These are phyloP conservation scores for Drosophila persimilis DNA, from an alignment of 1,140 invertebrate species.

Conservation along the genomic window DNA sequence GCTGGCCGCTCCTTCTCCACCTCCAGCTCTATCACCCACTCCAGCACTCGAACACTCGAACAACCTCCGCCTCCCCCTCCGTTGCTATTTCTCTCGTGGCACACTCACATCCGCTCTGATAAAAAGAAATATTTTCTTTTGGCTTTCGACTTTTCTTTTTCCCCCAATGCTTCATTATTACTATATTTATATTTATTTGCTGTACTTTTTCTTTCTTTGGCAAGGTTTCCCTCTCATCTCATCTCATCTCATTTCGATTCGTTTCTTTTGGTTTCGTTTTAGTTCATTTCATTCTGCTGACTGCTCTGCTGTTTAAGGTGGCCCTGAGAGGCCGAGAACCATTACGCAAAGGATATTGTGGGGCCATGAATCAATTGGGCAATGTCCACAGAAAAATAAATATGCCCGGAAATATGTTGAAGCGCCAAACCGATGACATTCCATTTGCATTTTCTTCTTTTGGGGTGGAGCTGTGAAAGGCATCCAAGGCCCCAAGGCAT, in stretches of 20 bases:
- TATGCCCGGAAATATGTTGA: conserved; percentile 74
- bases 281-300: conserved; percentile 74
- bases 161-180: conserved; percentile 70
- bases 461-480: not conserved
- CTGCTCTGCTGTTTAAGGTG: conserved; percentile 68
- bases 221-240: conserved; percentile 31
- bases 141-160: conserved; percentile 63
- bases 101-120: conserved; percentile 82
- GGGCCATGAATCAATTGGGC: conserved; percentile 76
- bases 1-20: conserved; percentile 4
- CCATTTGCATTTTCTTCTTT: conserved; percentile 61
- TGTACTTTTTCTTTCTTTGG: conserved; percentile 55
- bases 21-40: conserved; percentile 23
- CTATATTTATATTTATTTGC: conserved; percentile 78
- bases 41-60: conserved; percentile 6
- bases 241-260: conserved; percentile 49
- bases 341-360: conserved; percentile 79
- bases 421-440: conserved; percentile 66
- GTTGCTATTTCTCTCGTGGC: conserved; percentile 74
- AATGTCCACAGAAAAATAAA: conserved; percentile 59
- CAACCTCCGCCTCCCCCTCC: conserved; percentile 12
- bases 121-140: conserved; percentile 83
- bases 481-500: not conserved
- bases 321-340: conserved; percentile 47
- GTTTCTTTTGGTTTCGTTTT: not conserved